Evolutionary conservation across 2,888 invertebrate species (phyloP), one percentile per base, ranked within the genome.

Genomic region (Argyra leucocephala): DNA sequence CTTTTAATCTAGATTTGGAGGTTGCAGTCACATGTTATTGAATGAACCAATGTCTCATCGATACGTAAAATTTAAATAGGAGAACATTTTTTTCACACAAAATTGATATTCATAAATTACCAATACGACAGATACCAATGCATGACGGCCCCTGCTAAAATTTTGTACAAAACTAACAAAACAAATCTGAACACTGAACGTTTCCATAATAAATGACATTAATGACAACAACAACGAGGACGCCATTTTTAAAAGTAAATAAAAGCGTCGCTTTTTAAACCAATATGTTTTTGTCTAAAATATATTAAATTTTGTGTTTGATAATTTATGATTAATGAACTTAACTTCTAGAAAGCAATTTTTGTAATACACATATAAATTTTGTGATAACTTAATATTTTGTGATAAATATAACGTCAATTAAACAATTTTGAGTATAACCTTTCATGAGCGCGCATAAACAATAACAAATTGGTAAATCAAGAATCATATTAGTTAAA

Each of bases 251-350:
- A 48, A 48, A 48, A 48, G n/a, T 31, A 48, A 48, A 48, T 48
- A 48, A 48, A 48, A 48, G 48, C 48, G 48, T 48, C 48, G 48
- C 48, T 48, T 48, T 48, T 48, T 12, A 48, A 48, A 48, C 18
- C 48, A 48, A 48, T 18, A 48, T 48, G 48, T 48, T 48, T 48
- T 48, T 48, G 48, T 48, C 48, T 48, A 48, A 48, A 48, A 48
- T 48, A 48, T 48, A 48, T n/a, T 48, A 48, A 48, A 48, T 48
- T 48, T 48, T 48, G 48, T 48, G 48, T 48, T 48, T 48, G n/a
- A 48, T 48, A 48, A 48, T 48, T 48, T n/a, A 48, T 48, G 48
- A 15, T 48, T 48, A n/a, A 48, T 18, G 18, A 48, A 18, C n/a
- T 48, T 18, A 48, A 18, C 15, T 18, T 48, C 15, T 18, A 48